Percentiles rank a stretch among this genome's conserved stretches.
These are phyloP conservation scores for Chionis minor DNA, from an alignment of 2,113 vertebrate genomes.

Conservation along the genomic window DNA sequence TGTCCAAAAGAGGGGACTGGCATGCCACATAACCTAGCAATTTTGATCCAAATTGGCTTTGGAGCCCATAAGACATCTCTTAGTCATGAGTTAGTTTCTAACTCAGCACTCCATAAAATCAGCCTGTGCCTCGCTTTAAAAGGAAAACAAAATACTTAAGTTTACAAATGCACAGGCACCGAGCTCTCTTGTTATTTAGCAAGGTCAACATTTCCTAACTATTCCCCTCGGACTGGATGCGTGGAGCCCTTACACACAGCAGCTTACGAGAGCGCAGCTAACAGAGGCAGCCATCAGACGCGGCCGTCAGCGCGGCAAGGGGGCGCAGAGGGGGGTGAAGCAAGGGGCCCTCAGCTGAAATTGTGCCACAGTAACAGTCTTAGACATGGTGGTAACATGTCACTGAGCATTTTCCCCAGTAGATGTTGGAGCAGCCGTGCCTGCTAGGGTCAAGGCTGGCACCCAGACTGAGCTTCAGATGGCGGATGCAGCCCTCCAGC, in stretches of 20 bases:
- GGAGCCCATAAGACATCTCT: neutral
- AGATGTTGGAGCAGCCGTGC: neutral
- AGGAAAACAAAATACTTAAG: neutral
- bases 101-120: neutral
- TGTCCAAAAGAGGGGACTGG: neutral
- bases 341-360: neutral
- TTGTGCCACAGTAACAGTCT: neutral
- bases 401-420: neutral
- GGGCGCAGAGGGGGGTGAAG: neutral
- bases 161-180: neutral
- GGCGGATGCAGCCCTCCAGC: neutral
- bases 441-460: neutral
- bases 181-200: neutral
- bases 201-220: neutral
- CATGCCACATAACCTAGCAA: neutral
- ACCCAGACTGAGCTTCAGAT: neutral
- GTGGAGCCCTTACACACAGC: neutral
- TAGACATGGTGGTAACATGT: fast-evolving
- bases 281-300: neutral
- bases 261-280: neutral
- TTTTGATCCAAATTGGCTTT: neutral
- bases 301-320: neutral
- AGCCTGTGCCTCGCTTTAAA: neutral
- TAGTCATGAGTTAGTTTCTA: neutral
- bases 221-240: neutral